Percentiles rank a stretch among this genome's conserved stretches.
Conservation (phyloP, 2,113 vertebrate genomes). For the Chaetops frenatus region DNA sequence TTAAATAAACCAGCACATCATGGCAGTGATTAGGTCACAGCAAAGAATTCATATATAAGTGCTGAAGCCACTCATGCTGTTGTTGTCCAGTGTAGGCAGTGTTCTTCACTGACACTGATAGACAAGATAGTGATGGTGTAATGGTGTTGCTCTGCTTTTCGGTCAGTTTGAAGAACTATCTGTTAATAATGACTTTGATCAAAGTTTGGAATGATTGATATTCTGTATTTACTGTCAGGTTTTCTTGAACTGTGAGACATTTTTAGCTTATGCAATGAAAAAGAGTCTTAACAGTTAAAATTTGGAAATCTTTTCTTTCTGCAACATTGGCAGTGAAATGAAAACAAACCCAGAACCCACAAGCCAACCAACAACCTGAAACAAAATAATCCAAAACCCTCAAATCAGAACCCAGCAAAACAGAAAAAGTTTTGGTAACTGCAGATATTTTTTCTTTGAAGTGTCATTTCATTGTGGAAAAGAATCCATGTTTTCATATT, state of each 20-base stretch:
- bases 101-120: neutral
- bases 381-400: neutral
- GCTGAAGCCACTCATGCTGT: neutral
- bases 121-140: neutral
- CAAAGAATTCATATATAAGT: neutral
- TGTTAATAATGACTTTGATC: neutral
- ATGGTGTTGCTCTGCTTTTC: neutral
- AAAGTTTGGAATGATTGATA: neutral
- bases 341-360: neutral
- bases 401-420: neutral
- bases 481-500: rapidly evolving
- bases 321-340: neutral
- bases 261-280: neutral
- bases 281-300: neutral
- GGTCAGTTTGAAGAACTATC: neutral
- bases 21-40: neutral
- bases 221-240: neutral
- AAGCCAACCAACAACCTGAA: neutral
- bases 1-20: neutral
- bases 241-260: neutral
- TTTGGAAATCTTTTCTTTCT: neutral
- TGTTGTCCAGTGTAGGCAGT: neutral
- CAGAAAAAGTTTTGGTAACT: neutral
- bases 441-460: neutral
- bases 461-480: neutral